Evolutionary conservation across 1,140 invertebrate genomes (phyloP).

Genomic region (Scaptomyza pallida): DNA sequence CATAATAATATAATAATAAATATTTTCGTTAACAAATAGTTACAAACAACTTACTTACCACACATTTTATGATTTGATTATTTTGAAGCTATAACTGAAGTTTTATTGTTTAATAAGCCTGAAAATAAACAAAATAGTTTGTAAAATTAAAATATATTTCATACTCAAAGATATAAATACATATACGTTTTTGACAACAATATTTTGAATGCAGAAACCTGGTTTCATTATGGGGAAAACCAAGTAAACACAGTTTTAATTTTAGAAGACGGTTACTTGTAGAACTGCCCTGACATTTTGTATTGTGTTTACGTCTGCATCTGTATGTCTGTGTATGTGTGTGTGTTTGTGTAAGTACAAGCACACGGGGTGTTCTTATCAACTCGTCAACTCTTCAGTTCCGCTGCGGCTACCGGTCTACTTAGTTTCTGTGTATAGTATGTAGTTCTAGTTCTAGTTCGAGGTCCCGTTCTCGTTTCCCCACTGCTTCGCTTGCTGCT

Average conservation of each 20-base stretch:
- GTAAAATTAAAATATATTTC: background rate
- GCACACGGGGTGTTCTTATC: slow-evolving; percentile 29
- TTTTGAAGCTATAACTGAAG: background rate
- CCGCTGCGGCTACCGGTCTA: slow-evolving; percentile 27
- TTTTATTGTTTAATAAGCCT: background rate
- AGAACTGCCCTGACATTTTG: background rate
- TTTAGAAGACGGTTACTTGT: slow-evolving; percentile 1
- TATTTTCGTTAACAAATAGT: no score
- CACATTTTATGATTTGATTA: slow-evolving; percentile 33
- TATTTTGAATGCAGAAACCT: background rate
- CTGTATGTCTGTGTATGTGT: background rate
- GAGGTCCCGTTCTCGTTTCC: slow-evolving; percentile 2
- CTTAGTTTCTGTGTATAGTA: slow-evolving; percentile 14
- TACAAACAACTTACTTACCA: slow-evolving; percentile 46
- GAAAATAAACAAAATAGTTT: background rate
- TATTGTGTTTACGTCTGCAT: no score
- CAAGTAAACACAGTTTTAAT: slow-evolving; percentile 6
- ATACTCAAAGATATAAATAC: background rate
- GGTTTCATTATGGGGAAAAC: background rate
- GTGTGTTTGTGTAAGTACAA: background rate
- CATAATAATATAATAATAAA: no score
- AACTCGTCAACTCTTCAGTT: slow-evolving; percentile 36
- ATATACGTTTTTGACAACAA: background rate
- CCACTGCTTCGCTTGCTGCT: no score
- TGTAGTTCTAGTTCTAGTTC: slow-evolving; percentile 18